Evolutionary conservation across 2,797 vertebrate genomes (phyloP), one percentile per base, ranked within the genome.

Genomic region (Naso thynnoides): DNA sequence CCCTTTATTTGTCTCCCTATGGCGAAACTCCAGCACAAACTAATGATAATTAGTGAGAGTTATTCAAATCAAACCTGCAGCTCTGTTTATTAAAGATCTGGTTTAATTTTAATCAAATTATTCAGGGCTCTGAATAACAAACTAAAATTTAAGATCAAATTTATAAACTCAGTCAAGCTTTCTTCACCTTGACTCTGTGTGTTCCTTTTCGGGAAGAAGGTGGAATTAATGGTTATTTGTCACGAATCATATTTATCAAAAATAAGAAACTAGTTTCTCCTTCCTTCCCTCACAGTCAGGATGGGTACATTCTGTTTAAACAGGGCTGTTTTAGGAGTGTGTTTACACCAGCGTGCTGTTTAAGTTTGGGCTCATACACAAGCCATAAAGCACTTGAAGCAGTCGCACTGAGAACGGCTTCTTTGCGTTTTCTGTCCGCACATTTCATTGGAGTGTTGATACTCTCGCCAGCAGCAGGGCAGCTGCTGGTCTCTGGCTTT

Each of bases 331-430:
- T 36, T 10, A 7, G 31, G 0, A 24, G 24, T 26, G 1, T 2
- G 24, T 13, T 38, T 45, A 39, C 21, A 23, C 23, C 23, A 6
- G 6, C 39, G 0, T 19, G 4, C 31, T 81, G 77, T 82, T 79
- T 81, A 68, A 2, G 64, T 41, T 16, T 1, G 0, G 38, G 0
- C 70, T 75, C 54, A 64, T 78, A 86, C 67, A 83, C 83, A 83
- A 63, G 11, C 58, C 78, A 70, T 83, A 79, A 82, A 84, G 52
- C 77, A 74, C 27, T 6, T 3, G 65, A 16, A 45, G 63, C 26
- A 23, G 45, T 1, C 23, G 39, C 44, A 70, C 2, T 4, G 26
- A 39, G 5, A 27, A 24, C 0, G 18, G 14, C 62, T 54, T 62
- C 59, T 70, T 49, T 18, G 23, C 38, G 10, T 64, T 64, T 44